Evolutionary conservation across 2,888 invertebrate species (phyloP).

Genomic region (Synergus itoensis): DNA sequence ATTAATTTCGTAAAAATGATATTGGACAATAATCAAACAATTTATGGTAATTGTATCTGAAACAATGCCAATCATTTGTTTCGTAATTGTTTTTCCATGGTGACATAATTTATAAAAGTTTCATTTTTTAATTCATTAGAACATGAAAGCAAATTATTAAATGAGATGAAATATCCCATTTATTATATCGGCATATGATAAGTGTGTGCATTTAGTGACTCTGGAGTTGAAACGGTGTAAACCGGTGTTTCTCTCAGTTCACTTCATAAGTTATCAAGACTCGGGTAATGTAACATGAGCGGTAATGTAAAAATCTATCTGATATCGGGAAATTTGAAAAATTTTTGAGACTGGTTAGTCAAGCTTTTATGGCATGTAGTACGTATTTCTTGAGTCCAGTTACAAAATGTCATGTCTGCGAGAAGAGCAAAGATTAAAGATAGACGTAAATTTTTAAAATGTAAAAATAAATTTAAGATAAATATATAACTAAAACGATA

Average conservation of each 20-base stretch:
- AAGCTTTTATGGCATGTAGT: background rate
- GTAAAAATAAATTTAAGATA: background rate
- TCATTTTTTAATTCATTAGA: background rate
- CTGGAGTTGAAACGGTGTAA: slow-evolving; percentile 19
- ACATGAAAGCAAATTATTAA: slow-evolving; percentile 34
- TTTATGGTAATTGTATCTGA: background rate
- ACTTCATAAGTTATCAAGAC: slow-evolving; percentile 29
- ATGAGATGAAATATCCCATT: slow-evolving; percentile 34
- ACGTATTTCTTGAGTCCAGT: slow-evolving; percentile 4
- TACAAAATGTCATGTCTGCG: background rate
- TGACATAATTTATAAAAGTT: slow-evolving; percentile 6
- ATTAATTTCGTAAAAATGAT: slow-evolving; percentile 7
- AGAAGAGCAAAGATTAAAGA: background rate
- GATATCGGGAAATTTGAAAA: background rate
- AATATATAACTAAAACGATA: background rate
- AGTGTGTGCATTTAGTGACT: slow-evolving; percentile 29
- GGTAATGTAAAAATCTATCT: slow-evolving; percentile 12
- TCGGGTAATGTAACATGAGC: background rate
- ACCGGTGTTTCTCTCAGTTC: slow-evolving; percentile 27
- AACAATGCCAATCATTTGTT: background rate
- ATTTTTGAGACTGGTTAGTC: slow-evolving; percentile 32
- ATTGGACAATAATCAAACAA: background rate
- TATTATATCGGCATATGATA: slow-evolving; percentile 19
- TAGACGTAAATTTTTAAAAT: background rate
- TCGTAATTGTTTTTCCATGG: background rate